Conservation (phyloP, 2,888 invertebrate genomes). For the Phyllotreta striolata region DNA sequence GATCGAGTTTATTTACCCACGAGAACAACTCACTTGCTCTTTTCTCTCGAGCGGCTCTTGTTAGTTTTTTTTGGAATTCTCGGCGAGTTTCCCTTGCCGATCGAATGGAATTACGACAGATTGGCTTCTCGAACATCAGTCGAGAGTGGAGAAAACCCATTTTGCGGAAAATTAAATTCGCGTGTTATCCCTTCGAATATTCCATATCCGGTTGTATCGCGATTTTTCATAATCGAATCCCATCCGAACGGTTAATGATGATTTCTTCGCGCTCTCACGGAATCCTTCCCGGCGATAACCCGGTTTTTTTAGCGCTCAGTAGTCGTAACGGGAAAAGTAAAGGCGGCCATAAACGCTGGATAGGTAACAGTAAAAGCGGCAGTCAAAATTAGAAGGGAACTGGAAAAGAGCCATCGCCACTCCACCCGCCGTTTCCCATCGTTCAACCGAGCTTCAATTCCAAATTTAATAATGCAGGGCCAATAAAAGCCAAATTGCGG, state of each 20-base stretch:
- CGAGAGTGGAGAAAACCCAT: constrained; percentile 1
- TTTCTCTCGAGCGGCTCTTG: neutral
- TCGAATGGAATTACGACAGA: constrained; percentile 17
- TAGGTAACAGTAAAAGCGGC: constrained; percentile 8
- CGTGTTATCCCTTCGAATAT: constrained; percentile 1
- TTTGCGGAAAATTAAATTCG: constrained; percentile 15
- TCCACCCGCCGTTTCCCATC: constrained; percentile 5
- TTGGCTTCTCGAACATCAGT: constrained; percentile 6
- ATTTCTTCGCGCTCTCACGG: no score
- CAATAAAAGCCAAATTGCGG: constrained; percentile 30
- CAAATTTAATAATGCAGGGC: constrained; percentile 29
- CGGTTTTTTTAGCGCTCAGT: no score
- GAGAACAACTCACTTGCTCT: constrained; percentile 1
- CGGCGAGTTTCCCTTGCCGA: neutral
- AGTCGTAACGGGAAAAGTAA: constrained; percentile 2
- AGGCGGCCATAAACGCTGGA: constrained; percentile 6
- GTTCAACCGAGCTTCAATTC: constrained; percentile 19
- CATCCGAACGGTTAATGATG: no score
- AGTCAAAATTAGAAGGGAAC: constrained; percentile 3
- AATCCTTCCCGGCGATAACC: no score
- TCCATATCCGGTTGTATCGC: no score
- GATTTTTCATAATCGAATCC: no score
- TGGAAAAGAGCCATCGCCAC: neutral
- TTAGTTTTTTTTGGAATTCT: neutral
- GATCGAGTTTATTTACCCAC: neutral